Percentiles rank a stretch among this genome's conserved stretches.
Conservation (phyloP, 1,140 invertebrate species). For the Drosophila murphyi region DNA sequence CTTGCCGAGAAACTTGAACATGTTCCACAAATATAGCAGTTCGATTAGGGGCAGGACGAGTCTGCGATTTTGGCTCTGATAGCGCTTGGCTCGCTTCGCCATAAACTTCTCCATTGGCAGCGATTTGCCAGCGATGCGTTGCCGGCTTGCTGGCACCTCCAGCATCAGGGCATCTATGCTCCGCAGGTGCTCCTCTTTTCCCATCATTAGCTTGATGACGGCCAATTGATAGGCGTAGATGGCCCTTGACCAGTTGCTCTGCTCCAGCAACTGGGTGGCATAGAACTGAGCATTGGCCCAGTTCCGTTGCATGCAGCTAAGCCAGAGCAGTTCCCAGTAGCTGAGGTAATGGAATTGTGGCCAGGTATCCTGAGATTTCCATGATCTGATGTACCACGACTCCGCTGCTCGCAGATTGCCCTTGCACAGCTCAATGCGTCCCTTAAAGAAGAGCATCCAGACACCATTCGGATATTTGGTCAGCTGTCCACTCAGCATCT, state of each 20-base stretch:
- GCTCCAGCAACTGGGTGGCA: conserved; percentile 89
- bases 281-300: conserved; percentile 91
- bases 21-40: conserved; percentile 97
- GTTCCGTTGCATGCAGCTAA: conserved; percentile 88
- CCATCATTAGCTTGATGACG: conserved; percentile 88
- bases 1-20: conserved; percentile 93
- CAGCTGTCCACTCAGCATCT: conserved; percentile 89
- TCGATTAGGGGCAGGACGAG: conserved; percentile 94
- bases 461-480: conserved; percentile 92
- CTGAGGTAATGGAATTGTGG: conserved; percentile 97
- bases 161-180: conserved; percentile 85
- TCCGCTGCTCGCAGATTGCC: conserved; percentile 92
- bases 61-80: conserved; percentile 89
- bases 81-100: conserved; percentile 92
- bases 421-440: conserved; percentile 91
- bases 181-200: too few relatives aligned
- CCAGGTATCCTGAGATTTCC: conserved; percentile 94
- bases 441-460: conserved; percentile 97
- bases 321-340: conserved; percentile 98
- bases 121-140: conserved; percentile 97
- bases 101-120: conserved; percentile 98
- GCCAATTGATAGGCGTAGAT: conserved; percentile 96
- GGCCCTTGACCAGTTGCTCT: conserved; percentile 96
- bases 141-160: conserved; percentile 92
- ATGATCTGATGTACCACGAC: conserved; percentile 92